A percentile compares a stretch with the other conserved stretches of the same genome.
Conservation (phyloP, 2,888 invertebrate genomes). For the Lepidochrysops patricia region DNA sequence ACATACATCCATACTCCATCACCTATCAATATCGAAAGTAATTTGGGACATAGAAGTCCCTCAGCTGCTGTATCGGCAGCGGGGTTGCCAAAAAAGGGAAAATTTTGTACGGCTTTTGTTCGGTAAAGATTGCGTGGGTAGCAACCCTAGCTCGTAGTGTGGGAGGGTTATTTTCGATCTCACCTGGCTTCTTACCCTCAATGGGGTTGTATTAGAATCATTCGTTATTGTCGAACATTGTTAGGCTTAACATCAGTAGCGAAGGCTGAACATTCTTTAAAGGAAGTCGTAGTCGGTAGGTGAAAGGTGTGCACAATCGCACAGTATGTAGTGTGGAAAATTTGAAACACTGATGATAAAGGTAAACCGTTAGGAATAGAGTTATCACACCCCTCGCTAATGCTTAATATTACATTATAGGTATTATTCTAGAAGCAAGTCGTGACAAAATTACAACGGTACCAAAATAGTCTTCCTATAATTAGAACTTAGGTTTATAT, state of each 20-base stretch:
- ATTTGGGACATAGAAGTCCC: background rate
- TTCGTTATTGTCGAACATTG: background rate
- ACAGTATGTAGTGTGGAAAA: background rate
- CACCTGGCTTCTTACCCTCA: background rate
- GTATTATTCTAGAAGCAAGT: too few species aligned
- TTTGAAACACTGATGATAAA: too few species aligned
- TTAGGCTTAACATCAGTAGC: background rate
- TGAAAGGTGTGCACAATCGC: too few species aligned
- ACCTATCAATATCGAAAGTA: background rate
- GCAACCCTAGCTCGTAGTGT: background rate
- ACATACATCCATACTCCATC: background rate
- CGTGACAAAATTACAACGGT: too few species aligned
- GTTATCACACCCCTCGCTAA: too few species aligned
- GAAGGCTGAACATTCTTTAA: too few species aligned
- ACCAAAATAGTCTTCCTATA: too few species aligned
- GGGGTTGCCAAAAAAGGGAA: background rate
- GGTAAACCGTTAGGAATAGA: too few species aligned
- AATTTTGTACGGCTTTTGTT: too few species aligned
- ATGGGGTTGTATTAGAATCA: background rate
- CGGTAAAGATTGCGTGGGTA: background rate
- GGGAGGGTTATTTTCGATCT: background rate
- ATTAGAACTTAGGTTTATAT: too few species aligned
- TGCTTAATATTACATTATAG: too few species aligned
- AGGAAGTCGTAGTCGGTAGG: too few species aligned
- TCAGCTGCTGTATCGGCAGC: background rate